Base-by-base conservation (phyloP, 35 echinoderm and acorn worm species). In the Stichopus chloronotus region DNA sequence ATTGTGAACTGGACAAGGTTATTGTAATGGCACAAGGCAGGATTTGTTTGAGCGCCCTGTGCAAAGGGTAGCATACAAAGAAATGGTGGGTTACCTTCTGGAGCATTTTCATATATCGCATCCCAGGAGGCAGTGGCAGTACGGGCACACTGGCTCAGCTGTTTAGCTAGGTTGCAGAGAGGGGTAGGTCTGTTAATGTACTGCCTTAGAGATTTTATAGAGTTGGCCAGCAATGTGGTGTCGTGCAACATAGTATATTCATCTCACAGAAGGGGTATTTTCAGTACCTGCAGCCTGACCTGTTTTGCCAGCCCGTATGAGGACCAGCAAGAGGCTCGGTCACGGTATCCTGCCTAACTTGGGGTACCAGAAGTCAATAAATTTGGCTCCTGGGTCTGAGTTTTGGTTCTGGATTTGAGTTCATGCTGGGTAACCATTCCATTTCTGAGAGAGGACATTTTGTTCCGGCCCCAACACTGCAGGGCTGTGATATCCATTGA, bases 361-460 rank as follows among this genome's bases (percentile, higher is more conserved):
- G 11, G n/a, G 11, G 11, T 71, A 20, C 65, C 65, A 71, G 65
- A 71, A 20, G 65, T 71, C 65, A 71, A 4, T 4, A 71, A 71
- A 71, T 1, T 4, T 5, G 72, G 72, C 72, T 77, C 16, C 72
- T 77, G 72, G 72, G 72, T 77, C 72, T 77, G 72, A 77, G n/a
- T 77, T 25, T 77, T 77, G 72, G 72, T 77, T 77, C 72, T 77
- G 72, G 17, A 77, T 77, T 77, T 77, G 72, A 77, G 72, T 77
- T 77, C 72, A 77, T 8, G 72, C 8, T 77, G 72, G 72, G 3
- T 77, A 77, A 77, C 17, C 72, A 77, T 77, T 77, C 7, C 8
- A 3, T 77, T 77, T 77, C 8, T 77, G 30, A 43, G 72, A 77
- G 72, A 77, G 72, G 72, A 77, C 72, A 9, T 77, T 9, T 77